Evolutionary conservation across 2,888 invertebrate species (phyloP).

Genomic region (Steinernema carpocapsae): DNA sequence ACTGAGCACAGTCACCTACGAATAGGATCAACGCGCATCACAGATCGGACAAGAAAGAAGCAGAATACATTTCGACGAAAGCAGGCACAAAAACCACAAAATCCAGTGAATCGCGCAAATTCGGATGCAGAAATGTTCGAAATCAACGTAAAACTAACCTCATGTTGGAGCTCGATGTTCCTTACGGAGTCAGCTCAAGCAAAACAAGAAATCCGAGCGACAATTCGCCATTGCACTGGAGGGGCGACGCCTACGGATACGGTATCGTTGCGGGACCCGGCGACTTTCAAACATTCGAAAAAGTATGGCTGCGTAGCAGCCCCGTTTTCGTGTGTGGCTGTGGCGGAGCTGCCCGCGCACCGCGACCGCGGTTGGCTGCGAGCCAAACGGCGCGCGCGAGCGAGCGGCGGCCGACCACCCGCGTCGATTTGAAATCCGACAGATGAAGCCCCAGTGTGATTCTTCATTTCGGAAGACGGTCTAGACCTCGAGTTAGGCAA

Average conservation of each 20-base stretch:
- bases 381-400: not conserved
- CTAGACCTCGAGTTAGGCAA: too few relatives aligned
- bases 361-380: not conserved
- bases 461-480: too few relatives aligned
- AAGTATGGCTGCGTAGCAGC: too few relatives aligned
- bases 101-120: slow-evolving; percentile 1
- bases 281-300: slow-evolving; percentile 10
- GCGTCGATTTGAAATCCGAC: not conserved
- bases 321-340: too few relatives aligned
- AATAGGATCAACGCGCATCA: not conserved
- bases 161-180: slow-evolving; percentile 34
- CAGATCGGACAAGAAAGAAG: not conserved
- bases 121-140: not conserved
- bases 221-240: slow-evolving; percentile 14
- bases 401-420: slow-evolving; percentile 17
- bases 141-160: slow-evolving; percentile 40
- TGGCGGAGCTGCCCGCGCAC: not conserved
- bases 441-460: not conserved
- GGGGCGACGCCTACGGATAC: not conserved
- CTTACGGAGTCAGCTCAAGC: slow-evolving; percentile 9
- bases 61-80: not conserved
- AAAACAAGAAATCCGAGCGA: slow-evolving; percentile 1
- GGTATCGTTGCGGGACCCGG: not conserved
- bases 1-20: not conserved
- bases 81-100: not conserved